These are phyloP conservation scores for Typhlichthys subterraneus DNA, from an alignment of 2,797 vertebrate genomes.

Conservation along the genomic window DNA sequence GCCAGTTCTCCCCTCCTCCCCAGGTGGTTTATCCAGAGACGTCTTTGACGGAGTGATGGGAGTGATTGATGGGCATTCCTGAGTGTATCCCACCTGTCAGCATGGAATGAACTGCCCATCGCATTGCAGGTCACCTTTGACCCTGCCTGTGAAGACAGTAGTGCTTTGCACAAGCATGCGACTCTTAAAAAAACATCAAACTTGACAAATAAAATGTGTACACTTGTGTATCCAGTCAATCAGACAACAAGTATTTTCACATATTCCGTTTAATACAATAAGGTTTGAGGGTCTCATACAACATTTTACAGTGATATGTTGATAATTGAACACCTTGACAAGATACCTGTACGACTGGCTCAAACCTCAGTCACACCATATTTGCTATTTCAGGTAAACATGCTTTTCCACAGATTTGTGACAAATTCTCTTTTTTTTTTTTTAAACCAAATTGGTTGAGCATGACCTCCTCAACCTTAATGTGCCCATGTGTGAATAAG, in stretches of 20 bases:
- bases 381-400: conserved; percentile 42
- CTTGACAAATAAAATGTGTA: conserved; percentile 23
- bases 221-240: conserved; percentile 36
- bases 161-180: conserved; percentile 40
- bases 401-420: conserved; percentile 31
- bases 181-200: conserved; percentile 35
- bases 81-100: conserved; percentile 76
- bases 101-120: conserved; percentile 79
- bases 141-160: conserved; percentile 59
- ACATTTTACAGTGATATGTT: conserved; percentile 40
- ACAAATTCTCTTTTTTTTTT: conserved; percentile 10
- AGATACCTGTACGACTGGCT: conserved; percentile 36
- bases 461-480: conserved; percentile 45
- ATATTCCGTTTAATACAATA: conserved; percentile 42
- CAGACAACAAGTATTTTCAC: conserved; percentile 45
- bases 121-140: conserved; percentile 81
- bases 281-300: conserved; percentile 35
- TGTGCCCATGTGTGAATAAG: conserved; percentile 41
- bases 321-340: conserved; percentile 50
- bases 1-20: conserved; percentile 65
- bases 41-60: conserved; percentile 81
- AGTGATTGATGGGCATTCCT: conserved; percentile 77
- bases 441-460: conserved; percentile 29
- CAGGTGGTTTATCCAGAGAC: conserved; percentile 83
- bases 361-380: conserved; percentile 39